phyloP scores from a whole-genome alignment of 2,113 vertebrate genomes.

The Onychostoma macrolepis region DNA sequence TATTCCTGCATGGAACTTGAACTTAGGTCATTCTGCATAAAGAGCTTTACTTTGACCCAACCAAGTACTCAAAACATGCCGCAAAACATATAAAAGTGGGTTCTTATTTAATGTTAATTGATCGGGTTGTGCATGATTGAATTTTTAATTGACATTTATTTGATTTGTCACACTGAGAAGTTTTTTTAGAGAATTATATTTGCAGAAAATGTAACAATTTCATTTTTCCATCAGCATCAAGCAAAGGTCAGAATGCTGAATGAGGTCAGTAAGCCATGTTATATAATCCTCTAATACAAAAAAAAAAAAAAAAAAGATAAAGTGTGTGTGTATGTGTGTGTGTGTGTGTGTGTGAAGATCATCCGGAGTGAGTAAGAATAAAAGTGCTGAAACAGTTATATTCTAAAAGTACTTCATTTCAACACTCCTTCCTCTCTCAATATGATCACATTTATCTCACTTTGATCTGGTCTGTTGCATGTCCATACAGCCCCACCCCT shows the following conservation, averaged over 20 bases:
- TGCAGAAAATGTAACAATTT: neutral
- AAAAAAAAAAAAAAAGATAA: neutral
- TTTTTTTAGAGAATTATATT: neutral
- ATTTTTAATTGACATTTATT: neutral
- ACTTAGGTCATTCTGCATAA: neutral
- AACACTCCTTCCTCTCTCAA: constrained; percentile 1
- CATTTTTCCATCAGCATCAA: neutral
- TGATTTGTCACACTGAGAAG: neutral
- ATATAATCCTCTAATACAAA: constrained; percentile 11
- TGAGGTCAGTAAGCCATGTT: neutral
- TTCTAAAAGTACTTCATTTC: neutral
- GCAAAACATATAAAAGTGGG: neutral
- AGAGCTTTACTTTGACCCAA: neutral
- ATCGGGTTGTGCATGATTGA: neutral
- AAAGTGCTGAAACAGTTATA: constrained; percentile 16
- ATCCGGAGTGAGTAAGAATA: neutral
- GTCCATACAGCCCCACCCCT: constrained; percentile 42
- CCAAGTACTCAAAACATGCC: neutral
- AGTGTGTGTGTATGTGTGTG: neutral
- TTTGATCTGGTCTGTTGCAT: constrained; percentile 50
- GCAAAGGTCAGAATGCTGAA: neutral
- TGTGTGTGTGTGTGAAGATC: neutral
- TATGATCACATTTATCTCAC: constrained; percentile 38
- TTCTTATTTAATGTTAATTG: neutral
- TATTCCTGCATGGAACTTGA: neutral